Percentiles rank a stretch among this genome's conserved stretches.
phyloP scores from a whole-genome alignment of 64 coral and sea anemone genomes.

The Dendronephthya gigantea region DNA sequence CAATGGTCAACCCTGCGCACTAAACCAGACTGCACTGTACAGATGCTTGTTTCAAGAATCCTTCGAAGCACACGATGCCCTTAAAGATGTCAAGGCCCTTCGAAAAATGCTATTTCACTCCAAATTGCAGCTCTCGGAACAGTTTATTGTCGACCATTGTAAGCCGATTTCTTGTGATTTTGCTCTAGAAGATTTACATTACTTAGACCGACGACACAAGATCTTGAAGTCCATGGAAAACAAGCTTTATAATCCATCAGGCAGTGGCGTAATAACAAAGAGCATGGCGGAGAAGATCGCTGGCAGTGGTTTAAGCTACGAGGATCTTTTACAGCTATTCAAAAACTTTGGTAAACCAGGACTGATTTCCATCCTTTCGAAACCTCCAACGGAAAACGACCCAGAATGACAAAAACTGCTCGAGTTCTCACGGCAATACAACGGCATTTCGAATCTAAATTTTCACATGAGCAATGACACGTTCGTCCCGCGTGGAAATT shows the following conservation, averaged over 20 bases:
- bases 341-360: neutral
- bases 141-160: neutral
- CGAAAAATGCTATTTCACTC: neutral
- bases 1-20: neutral
- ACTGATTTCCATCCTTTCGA: neutral
- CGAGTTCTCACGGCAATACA: neutral
- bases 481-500: neutral
- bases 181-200: neutral
- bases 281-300: slow-evolving; percentile 12
- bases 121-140: neutral
- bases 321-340: neutral
- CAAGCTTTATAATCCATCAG: neutral
- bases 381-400: neutral
- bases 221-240: neutral
- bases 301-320: neutral
- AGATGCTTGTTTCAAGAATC: neutral
- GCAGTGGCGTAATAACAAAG: neutral
- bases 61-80: neutral
- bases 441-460: neutral
- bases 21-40: neutral
- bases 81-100: neutral
- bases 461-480: neutral
- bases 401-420: neutral
- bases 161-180: neutral
- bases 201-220: neutral